A percentile compares a stretch with the other conserved stretches of the same genome.
These are phyloP conservation scores for Steinernema hermaphroditum DNA, from an alignment of 2,888 invertebrate species.

Conservation along the genomic window DNA sequence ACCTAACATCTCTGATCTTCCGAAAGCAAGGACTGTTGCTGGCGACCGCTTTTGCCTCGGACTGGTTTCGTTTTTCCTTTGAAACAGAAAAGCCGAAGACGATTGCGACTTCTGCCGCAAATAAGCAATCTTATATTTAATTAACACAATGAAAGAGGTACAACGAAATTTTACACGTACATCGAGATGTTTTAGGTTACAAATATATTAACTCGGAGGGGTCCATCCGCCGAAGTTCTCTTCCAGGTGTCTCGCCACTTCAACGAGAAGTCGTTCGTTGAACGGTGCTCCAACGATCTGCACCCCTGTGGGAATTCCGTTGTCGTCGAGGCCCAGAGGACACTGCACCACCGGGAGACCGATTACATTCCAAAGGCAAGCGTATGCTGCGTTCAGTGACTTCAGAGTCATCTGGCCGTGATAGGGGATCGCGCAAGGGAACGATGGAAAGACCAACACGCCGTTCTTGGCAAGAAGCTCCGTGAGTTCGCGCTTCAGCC, in stretches of 20 bases:
- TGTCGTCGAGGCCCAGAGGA: slow-evolving; percentile 66
- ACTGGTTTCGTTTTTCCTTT: slow-evolving; percentile 12
- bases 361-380: slow-evolving; percentile 67
- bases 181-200: not conserved
- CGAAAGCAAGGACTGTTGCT: not conserved
- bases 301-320: slow-evolving; percentile 67
- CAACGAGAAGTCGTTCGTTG: slow-evolving; percentile 79
- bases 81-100: not conserved
- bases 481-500: slow-evolving; percentile 67
- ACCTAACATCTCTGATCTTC: not conserved
- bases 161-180: not conserved
- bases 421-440: slow-evolving; percentile 68
- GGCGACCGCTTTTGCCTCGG: not conserved
- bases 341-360: slow-evolving; percentile 67
- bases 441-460: slow-evolving; percentile 69
- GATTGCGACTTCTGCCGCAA: not conserved
- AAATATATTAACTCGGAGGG: not conserved
- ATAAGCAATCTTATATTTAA: not conserved
- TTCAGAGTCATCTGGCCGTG: slow-evolving; percentile 68
- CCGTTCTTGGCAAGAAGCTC: slow-evolving; percentile 80
- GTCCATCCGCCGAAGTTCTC: slow-evolving; percentile 80
- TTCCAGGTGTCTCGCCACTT: slow-evolving; percentile 79
- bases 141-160: not conserved
- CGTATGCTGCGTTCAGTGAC: slow-evolving; percentile 69
- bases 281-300: slow-evolving; percentile 69